phyloP scores from a whole-genome alignment of 2,888 invertebrate species.

The Caenorhabditis panamensis region DNA sequence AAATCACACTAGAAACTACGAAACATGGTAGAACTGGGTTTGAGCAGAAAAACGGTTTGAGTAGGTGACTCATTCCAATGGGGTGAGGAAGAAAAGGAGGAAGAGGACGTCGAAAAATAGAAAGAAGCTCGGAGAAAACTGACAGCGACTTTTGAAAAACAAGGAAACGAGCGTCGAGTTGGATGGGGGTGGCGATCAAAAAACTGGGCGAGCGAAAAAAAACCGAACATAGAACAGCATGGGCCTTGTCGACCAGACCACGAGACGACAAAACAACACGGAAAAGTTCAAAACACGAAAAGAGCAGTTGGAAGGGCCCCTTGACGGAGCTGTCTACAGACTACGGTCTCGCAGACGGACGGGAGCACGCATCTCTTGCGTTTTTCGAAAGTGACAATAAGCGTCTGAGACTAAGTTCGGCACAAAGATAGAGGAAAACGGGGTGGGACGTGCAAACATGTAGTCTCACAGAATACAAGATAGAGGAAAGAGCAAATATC shows the following conservation, averaged over 20 bases:
- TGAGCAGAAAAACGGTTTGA: neutral
- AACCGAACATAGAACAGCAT: conserved; percentile 21
- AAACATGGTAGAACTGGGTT: neutral
- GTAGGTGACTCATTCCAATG: neutral
- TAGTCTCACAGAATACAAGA: conserved; percentile 28
- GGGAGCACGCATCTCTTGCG: neutral
- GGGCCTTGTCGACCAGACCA: neutral
- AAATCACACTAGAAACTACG: conserved; percentile 10
- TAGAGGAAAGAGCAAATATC: conserved; percentile 17
- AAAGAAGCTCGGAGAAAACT: conserved; percentile 3
- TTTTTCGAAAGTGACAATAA: conserved; percentile 1
- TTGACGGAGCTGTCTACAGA: neutral
- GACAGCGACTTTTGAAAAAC: conserved; percentile 35
- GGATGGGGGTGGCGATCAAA: conserved; percentile 35
- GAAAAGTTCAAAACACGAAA: conserved; percentile 18
- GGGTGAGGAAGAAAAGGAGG: neutral
- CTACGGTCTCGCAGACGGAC: neutral
- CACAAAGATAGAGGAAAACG: conserved; percentile 15
- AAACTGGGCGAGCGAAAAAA: conserved; percentile 24
- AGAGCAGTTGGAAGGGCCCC: conserved; percentile 5
- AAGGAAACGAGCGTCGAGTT: conserved; percentile 29
- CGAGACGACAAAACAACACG: conserved; percentile 16
- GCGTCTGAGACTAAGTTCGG: conserved; percentile 7
- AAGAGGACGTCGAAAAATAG: neutral
- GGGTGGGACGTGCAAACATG: conserved; percentile 20